A percentile compares a stretch with the other conserved stretches of the same genome.
Conservation (phyloP, 2,797 vertebrate genomes). For the Urocyon cinereoargenteus region DNA sequence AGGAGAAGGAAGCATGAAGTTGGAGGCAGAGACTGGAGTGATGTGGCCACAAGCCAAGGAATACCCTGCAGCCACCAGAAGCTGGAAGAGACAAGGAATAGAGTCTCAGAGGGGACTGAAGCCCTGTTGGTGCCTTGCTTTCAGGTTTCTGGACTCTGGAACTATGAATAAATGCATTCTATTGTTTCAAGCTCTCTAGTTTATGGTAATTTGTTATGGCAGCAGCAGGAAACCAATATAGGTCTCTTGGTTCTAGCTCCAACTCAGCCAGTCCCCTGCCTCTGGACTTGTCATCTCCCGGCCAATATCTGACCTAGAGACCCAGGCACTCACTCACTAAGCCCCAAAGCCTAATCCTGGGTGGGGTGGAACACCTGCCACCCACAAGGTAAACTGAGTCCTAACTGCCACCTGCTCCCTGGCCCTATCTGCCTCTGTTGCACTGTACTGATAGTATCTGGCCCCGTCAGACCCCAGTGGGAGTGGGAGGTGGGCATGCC, state of each 20-base stretch:
- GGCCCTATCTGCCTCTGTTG: neutral
- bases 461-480: neutral
- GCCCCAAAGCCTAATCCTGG: neutral
- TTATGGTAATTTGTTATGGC: neutral
- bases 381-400: neutral
- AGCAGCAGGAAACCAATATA: neutral
- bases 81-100: neutral
- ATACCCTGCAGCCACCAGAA: neutral
- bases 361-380: neutral
- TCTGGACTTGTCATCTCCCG: neutral
- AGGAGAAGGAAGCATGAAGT: neutral
- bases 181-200: neutral
- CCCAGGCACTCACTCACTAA: neutral
- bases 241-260: neutral
- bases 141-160: neutral
- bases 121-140: neutral
- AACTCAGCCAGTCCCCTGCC: neutral
- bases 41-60: neutral
- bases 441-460: neutral
- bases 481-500: neutral
- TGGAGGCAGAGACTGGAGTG: neutral
- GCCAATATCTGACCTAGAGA: neutral
- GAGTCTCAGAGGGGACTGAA: neutral
- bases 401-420: neutral
- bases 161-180: neutral